Base-by-base conservation (phyloP, 2,797 vertebrate species). In the Chloroceryle amazona region DNA sequence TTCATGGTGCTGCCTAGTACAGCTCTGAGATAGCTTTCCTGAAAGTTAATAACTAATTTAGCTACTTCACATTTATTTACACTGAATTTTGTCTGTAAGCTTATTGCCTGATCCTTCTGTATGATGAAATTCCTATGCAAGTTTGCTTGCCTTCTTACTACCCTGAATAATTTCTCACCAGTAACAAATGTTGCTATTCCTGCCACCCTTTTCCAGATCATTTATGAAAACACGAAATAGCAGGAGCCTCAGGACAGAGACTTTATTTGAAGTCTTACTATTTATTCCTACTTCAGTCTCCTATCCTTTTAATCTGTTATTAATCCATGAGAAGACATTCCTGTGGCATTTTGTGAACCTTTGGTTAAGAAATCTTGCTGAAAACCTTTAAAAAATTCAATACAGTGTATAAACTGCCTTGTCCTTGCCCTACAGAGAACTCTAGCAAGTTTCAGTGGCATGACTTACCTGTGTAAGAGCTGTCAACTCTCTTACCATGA, bases 1-100 rank as follows among this genome's bases (percentile, higher is more conserved):
- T 91, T 94, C 23, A 41, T 71, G 46, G 33, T 72, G 7, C 61
- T 78, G 22, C 80, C 23, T 90, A 3, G 78, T 91, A 49, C 28
- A 81, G 66, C 37, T 86, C 57, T 52, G 41, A 86, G 54, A 84
- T 33, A 52, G 31, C 31, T 87, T 93, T 87, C 61, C 65, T 91
- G 60, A 57, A 89, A 91, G 63, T 51, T 85, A 93, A 85, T 63
- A 74, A 57, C 65, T 86, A 61, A 79, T 86, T 95, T 63, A 66
- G 61, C 61, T 86, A 75, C 62, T 92, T 93, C 31, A 49, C 47
- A 58, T 90, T 95, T 93, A 93, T 84, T 95, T 93, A 89, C 73
- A 66, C 39, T 62, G 25, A 58, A 8, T 72, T 95, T 93, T 90
- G 60, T 49, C 66, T 75, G 11, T 62, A 41, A 7, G 1, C 90